These are phyloP conservation scores for Alethe diademata DNA, from an alignment of 2,113 vertebrate genomes.

Conservation along the genomic window DNA sequence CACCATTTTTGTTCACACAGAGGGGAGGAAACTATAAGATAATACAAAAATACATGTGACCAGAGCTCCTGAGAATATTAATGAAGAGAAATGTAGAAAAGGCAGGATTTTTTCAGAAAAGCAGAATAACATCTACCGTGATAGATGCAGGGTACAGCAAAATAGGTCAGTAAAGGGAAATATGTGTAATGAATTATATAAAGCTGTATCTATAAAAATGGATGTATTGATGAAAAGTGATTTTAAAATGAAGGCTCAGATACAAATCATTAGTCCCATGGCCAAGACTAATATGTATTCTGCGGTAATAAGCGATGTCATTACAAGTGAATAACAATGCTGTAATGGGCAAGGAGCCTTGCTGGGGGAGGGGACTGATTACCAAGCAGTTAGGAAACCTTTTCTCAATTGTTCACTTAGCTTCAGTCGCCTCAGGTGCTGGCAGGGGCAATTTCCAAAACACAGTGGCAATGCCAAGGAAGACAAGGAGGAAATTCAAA, in stretches of 20 bases:
- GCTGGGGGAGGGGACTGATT: conserved; percentile 22
- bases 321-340: conserved; percentile 52
- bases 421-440: not conserved
- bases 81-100: conserved; percentile 49
- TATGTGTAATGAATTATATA: conserved; percentile 56
- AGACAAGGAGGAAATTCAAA: not conserved
- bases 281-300: conserved; percentile 55
- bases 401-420: not conserved
- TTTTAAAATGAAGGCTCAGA: conserved; percentile 59
- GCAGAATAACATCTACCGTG: conserved; percentile 18
- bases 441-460: not conserved
- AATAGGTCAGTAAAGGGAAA: conserved; percentile 67
- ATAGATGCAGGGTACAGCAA: conserved; percentile 54
- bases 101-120: not conserved
- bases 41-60: conserved; percentile 23
- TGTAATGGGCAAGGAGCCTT: conserved; percentile 19
- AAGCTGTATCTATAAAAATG: conserved; percentile 51
- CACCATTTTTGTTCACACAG: conserved; percentile 10
- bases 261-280: conserved; percentile 60
- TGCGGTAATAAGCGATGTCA: conserved; percentile 54
- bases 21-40: conserved; percentile 6
- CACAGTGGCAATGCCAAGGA: not conserved
- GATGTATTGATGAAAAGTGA: conserved; percentile 56
- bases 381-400: conserved; percentile 23
- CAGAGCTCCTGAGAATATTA: conserved; percentile 21